Evolutionary conservation across 2,888 invertebrate species (phyloP).

Genomic region (Dryococelus australis): DNA sequence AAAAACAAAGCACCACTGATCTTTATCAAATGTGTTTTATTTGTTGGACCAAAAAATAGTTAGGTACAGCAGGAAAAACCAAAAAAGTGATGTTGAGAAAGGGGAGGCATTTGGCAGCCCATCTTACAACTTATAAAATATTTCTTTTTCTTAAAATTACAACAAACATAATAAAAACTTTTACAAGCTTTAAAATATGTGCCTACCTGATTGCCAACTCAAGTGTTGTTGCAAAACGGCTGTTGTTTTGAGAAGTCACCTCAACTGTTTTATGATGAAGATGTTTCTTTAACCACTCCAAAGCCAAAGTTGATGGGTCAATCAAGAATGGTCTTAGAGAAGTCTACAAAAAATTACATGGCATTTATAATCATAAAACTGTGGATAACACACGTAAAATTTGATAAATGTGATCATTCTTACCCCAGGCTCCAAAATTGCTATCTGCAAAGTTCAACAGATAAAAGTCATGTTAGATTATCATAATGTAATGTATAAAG

Average conservation of each 20-base stretch:
- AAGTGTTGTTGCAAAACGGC: constrained; percentile 75
- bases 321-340: constrained; percentile 78
- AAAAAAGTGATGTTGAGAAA: no score
- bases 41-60: no score
- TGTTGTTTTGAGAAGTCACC: constrained; percentile 77
- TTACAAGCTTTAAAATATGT: no score
- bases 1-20: no score
- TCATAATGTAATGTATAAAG: background rate
- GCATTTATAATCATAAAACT: background rate
- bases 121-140: no score
- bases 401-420: constrained; percentile 3
- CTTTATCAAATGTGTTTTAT: no score
- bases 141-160: no score
- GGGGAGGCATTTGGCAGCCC: no score
- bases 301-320: constrained; percentile 87
- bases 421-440: constrained; percentile 40
- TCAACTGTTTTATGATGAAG: constrained; percentile 74
- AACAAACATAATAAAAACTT: no score
- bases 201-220: constrained; percentile 76
- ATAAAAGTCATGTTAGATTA: constrained; percentile 6
- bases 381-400: background rate
- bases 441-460: constrained; percentile 34
- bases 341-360: constrained; percentile 53
- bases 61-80: no score
- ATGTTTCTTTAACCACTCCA: constrained; percentile 80